Base-by-base conservation (phyloP, 2,113 vertebrate species). In the Pteropus alecto region DNA sequence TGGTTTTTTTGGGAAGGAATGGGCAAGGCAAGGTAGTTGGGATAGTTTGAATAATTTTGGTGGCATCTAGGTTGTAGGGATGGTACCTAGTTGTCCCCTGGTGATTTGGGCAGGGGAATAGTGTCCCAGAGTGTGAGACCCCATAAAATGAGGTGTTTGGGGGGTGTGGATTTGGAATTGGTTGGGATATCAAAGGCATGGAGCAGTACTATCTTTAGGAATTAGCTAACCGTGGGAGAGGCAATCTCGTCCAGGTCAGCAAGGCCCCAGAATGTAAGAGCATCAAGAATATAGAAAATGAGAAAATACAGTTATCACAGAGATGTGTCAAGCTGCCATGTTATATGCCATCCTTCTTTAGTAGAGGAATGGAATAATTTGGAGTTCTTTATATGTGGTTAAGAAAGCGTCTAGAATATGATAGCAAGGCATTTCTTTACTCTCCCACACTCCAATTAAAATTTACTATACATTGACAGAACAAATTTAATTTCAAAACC, bases 401-500 rank as follows among this genome's bases (percentile, higher is more conserved):
- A 81, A 70, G 51, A 46, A 85, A 94, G 21, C 14, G 67, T 77
- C 51, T 74, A 51, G 95, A 85, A 61, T 92, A 60, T 78, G 56
- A 58, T 48, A 92, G 68, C 13, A 76, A 38, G 56, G 8, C 18
- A 14, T 95, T 87, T 81, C 48, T 41, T 93, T 18, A 73, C 13
- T 33, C 4, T 51, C 28, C 24, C 5, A 43, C 1, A 58, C 3
- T 33, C 24, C 43, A 65, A 6, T 84, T 79, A 79, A 90, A 79
- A 88, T 87, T 79, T 56, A 83, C 65, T 63, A 10, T 30, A 19
- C 38, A 43, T 30, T 58, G 38, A 76, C 46, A 46, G 13, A 85
- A 89, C 41, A 85, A n/a, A 35, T 91, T 93, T 88, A 73, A 35
- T 82, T 85, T 93, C 48, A 67, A 92, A 71, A 68, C 14, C 30